A percentile compares a stretch with the other conserved stretches of the same genome.
phyloP scores from a whole-genome alignment of 2,113 vertebrate species.

The Saiga tatarica region DNA sequence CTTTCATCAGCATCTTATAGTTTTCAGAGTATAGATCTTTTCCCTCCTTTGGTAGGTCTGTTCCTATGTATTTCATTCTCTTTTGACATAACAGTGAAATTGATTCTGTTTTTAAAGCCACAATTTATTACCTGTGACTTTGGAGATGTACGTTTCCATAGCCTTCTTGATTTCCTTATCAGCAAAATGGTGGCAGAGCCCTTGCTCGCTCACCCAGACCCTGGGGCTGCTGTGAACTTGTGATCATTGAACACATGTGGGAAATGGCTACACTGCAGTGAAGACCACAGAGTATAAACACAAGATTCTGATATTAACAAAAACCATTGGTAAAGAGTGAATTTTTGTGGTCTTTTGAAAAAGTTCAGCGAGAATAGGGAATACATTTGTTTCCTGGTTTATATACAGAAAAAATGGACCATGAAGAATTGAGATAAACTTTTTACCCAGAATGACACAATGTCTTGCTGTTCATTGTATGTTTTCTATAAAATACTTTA shows the following conservation, averaged over 20 bases:
- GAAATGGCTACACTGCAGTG: background rate
- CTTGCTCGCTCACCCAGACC: too few relatives aligned
- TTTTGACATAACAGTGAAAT: background rate
- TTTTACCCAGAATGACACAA: background rate
- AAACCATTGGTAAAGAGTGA: background rate
- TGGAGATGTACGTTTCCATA: background rate
- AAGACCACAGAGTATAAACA: background rate
- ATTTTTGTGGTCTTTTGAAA: background rate
- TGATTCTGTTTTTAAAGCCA: background rate
- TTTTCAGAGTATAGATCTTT: background rate
- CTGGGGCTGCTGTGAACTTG: background rate
- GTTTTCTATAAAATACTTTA: background rate
- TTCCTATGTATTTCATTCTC: background rate
- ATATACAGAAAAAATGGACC: background rate
- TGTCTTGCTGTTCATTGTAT: background rate
- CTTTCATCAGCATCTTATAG: background rate
- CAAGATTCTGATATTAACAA: background rate
- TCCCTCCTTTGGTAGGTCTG: background rate
- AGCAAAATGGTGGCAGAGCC: background rate
- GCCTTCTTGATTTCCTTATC: background rate
- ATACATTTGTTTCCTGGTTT: background rate
- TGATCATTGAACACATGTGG: background rate
- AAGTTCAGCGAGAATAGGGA: background rate
- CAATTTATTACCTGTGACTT: background rate
- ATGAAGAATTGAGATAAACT: background rate